phyloP scores from a whole-genome alignment of 1,140 invertebrate species.

The Nasonia vitripennis region DNA sequence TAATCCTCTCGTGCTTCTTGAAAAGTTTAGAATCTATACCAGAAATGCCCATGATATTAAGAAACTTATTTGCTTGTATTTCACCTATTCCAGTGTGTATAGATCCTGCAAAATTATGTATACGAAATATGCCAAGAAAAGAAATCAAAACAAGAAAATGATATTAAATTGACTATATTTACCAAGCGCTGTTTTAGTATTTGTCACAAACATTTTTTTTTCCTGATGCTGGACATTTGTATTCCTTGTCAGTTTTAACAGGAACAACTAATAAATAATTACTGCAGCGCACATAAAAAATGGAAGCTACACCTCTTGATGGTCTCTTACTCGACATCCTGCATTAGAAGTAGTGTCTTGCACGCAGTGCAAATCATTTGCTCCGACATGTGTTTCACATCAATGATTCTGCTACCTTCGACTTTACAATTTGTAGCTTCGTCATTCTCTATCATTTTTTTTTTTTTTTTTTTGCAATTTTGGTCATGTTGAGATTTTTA shows the following conservation, averaged over 20 bases:
- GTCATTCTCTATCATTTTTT: background rate
- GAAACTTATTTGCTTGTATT: background rate
- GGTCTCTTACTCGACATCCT: background rate
- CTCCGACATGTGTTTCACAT: background rate
- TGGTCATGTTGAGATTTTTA: too few relatives aligned
- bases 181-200: constrained; percentile 8
- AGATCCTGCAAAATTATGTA: background rate
- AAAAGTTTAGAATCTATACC: background rate
- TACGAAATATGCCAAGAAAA: background rate
- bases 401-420: background rate
- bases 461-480: background rate
- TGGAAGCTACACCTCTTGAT: background rate
- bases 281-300: background rate
- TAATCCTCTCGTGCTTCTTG: background rate
- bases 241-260: background rate
- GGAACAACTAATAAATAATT: background rate
- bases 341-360: background rate
- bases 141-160: background rate
- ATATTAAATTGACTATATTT: background rate
- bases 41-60: background rate
- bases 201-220: background rate
- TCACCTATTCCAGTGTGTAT: background rate
- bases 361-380: background rate
- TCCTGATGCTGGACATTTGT: background rate
- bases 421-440: background rate